Evolutionary conservation across 2,113 vertebrate genomes (phyloP).

Genomic region (Rhynchomys soricoides): DNA sequence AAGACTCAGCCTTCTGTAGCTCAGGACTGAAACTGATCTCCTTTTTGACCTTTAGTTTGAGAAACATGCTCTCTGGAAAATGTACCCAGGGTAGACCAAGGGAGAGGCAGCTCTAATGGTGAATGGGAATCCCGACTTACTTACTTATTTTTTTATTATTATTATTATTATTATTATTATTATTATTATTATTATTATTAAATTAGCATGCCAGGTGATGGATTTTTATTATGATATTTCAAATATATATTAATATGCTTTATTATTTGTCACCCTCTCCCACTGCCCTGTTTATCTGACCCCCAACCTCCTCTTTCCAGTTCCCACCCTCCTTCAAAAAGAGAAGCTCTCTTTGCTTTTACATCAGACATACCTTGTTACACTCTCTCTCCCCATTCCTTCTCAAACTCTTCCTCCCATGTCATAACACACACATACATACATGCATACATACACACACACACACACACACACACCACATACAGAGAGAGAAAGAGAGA

Average conservation of each 20-base stretch:
- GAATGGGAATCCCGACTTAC: not conserved
- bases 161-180: not conserved
- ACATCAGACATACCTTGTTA: not conserved
- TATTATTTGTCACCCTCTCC: not conserved
- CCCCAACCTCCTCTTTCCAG: not conserved
- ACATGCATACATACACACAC: not conserved
- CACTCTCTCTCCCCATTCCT: not conserved
- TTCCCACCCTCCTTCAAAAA: not conserved
- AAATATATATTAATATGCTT: not conserved
- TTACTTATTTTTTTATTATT: not conserved
- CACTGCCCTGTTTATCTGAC: not conserved
- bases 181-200: not conserved
- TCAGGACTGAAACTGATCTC: constrained; percentile 31
- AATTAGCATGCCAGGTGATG: not conserved
- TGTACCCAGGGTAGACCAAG: not conserved
- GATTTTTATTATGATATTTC: not conserved
- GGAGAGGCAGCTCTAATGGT: not conserved
- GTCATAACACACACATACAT: not conserved
- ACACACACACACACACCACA: not conserved
- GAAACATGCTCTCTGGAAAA: constrained; percentile 51
- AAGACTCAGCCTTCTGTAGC: constrained; percentile 32
- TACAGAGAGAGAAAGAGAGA: not conserved
- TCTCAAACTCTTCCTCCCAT: not conserved
- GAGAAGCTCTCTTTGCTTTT: not conserved
- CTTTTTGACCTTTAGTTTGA: constrained; percentile 60